phyloP scores from a whole-genome alignment of 2,888 invertebrate species.

The Endotricha flammealis region DNA sequence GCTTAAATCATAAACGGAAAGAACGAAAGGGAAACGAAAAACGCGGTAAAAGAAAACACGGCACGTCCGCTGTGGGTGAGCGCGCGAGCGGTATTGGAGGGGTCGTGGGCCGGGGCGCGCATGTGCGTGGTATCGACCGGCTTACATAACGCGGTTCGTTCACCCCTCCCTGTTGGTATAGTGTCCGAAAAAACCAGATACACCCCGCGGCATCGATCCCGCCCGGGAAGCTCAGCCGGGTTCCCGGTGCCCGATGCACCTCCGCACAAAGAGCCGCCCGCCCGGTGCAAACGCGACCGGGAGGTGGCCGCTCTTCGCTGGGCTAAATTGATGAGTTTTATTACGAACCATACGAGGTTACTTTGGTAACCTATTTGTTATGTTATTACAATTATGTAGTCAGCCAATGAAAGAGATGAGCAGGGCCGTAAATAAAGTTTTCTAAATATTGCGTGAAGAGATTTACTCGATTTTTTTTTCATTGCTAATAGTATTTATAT shows the following conservation, averaged over 20 bases:
- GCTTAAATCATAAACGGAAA: constrained; percentile 78
- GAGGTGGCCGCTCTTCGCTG: constrained; percentile 21
- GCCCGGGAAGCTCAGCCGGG: constrained; percentile 39
- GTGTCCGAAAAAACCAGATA: constrained; percentile 77
- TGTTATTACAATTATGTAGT: no score
- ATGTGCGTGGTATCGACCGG: constrained; percentile 58
- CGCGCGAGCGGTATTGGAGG: constrained; percentile 69
- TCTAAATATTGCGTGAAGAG: no score
- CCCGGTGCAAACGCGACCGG: constrained; percentile 59
- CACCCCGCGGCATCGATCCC: constrained; percentile 59
- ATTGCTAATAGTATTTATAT: no score
- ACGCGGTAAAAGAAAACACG: constrained; percentile 74
- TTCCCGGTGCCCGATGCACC: constrained; percentile 17
- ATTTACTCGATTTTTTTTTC: no score
- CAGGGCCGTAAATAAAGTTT: no score
- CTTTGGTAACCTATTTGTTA: no score
- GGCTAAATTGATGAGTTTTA: no score
- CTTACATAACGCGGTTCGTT: constrained; percentile 75
- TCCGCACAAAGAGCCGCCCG: constrained; percentile 58
- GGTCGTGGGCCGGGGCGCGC: constrained; percentile 43
- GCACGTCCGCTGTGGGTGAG: constrained; percentile 71
- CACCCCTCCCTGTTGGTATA: constrained; percentile 71
- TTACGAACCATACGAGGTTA: no score
- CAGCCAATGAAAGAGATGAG: no score
- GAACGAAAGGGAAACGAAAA: constrained; percentile 79